These are phyloP conservation scores for Gryllus longicercus DNA, from an alignment of 2,888 invertebrate species.

Conservation along the genomic window DNA sequence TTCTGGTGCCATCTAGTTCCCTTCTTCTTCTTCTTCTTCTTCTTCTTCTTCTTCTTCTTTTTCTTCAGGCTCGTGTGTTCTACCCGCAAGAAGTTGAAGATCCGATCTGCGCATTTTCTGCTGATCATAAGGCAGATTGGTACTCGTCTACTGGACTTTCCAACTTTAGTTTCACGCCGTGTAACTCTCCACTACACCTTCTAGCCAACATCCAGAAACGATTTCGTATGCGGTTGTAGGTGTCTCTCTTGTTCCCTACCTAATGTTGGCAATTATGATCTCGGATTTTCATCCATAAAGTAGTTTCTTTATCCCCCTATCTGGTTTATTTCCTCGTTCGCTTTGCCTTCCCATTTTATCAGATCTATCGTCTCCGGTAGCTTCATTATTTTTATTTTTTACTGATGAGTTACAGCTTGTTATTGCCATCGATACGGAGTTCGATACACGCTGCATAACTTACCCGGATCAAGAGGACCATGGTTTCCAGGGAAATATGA, in stretches of 20 bases:
- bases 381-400: neutral
- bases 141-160: neutral
- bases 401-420: too few species aligned
- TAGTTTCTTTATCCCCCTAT: neutral
- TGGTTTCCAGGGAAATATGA: too few species aligned
- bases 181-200: neutral
- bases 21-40: neutral
- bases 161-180: neutral
- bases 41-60: neutral
- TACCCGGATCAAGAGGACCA: too few species aligned
- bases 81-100: neutral
- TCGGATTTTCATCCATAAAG: neutral
- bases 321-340: neutral
- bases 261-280: neutral
- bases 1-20: neutral
- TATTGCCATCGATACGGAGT: too few species aligned
- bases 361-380: neutral
- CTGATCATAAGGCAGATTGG: neutral
- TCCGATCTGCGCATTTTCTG: neutral
- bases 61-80: neutral
- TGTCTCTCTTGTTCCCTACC: neutral
- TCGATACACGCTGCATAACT: too few species aligned
- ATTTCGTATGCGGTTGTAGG: neutral
- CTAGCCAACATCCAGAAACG: neutral
- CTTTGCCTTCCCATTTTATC: neutral